Percentiles rank a stretch among this genome's conserved stretches.
Conservation (phyloP, 2,797 vertebrate species). For the Synanceia verrucosa region DNA sequence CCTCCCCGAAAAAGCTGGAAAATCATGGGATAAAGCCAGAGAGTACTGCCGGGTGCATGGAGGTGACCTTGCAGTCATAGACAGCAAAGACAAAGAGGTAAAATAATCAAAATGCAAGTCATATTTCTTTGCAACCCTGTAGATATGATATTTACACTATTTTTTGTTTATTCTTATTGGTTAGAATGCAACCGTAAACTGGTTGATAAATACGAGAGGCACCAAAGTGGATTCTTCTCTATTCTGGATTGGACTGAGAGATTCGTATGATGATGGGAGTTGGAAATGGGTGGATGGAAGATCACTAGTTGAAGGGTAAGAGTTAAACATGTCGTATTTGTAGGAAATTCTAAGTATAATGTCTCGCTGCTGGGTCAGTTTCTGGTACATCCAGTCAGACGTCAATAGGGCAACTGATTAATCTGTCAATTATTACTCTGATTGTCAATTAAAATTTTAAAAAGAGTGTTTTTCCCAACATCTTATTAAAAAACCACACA, state of each 20-base stretch:
- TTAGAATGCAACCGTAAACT: conserved; percentile 38
- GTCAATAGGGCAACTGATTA: no score
- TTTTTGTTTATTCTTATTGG: background rate
- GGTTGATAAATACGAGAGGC: no score
- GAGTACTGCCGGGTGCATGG: conserved; percentile 39
- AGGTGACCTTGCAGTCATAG: conserved; percentile 55
- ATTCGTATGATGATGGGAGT: conserved; percentile 25
- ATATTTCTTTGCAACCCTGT: background rate
- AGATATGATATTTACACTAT: background rate
- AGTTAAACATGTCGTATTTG: background rate
- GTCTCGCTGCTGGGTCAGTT: background rate
- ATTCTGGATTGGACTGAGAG: conserved; percentile 66
- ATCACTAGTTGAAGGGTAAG: conserved; percentile 58
- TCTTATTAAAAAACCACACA: no score
- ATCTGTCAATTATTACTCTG: no score
- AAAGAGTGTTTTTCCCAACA: no score
- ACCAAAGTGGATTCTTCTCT: rapidly evolving
- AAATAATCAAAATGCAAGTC: background rate
- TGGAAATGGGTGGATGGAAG: conserved; percentile 71
- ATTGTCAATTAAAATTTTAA: no score
- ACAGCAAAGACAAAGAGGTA: conserved; percentile 66
- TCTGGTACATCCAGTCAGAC: background rate
- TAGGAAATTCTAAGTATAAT: background rate
- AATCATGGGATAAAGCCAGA: conserved; percentile 43
- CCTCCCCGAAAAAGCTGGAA: rapidly evolving